These are phyloP conservation scores for Synergus itoensis DNA, from an alignment of 2,888 invertebrate species.

Conservation along the genomic window DNA sequence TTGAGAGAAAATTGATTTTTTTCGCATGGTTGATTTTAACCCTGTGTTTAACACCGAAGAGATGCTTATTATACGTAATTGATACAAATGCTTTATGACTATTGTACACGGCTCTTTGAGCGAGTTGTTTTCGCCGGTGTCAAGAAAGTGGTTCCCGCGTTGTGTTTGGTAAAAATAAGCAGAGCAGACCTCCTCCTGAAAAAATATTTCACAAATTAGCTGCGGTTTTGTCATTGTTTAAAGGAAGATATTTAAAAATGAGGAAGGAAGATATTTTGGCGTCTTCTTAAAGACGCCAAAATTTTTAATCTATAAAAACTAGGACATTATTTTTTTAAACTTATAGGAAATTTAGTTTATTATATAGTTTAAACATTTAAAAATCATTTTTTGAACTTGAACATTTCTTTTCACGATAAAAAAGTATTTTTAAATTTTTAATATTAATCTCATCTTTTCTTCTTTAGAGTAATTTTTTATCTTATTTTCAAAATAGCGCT, in stretches of 20 bases:
- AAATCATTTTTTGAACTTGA: too few relatives aligned
- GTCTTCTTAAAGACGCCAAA: too few relatives aligned
- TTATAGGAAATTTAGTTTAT: too few relatives aligned
- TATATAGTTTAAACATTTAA: too few relatives aligned
- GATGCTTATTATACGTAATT: not conserved
- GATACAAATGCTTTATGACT: conserved; percentile 18
- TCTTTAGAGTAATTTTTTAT: too few relatives aligned
- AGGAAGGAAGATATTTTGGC: too few relatives aligned
- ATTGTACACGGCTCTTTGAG: not conserved
- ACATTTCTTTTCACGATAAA: too few relatives aligned
- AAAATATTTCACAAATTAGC: conserved; percentile 39
- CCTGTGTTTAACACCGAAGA: not conserved
- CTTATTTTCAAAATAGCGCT: too few relatives aligned
- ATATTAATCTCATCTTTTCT: too few relatives aligned
- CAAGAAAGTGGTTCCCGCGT: conserved; percentile 87
- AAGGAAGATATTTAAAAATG: not conserved
- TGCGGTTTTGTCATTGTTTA: not conserved
- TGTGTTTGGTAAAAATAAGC: conserved; percentile 93
- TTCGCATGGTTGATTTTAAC: not conserved
- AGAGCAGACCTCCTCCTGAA: conserved; percentile 89
- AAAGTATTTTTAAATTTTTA: too few relatives aligned
- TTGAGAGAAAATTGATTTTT: not conserved
- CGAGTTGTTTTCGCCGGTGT: conserved; percentile 65
- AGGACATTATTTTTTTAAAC: too few relatives aligned
- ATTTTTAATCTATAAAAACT: too few relatives aligned